Base-by-base conservation (phyloP, 2,113 vertebrate species). In the Vombatus ursinus region DNA sequence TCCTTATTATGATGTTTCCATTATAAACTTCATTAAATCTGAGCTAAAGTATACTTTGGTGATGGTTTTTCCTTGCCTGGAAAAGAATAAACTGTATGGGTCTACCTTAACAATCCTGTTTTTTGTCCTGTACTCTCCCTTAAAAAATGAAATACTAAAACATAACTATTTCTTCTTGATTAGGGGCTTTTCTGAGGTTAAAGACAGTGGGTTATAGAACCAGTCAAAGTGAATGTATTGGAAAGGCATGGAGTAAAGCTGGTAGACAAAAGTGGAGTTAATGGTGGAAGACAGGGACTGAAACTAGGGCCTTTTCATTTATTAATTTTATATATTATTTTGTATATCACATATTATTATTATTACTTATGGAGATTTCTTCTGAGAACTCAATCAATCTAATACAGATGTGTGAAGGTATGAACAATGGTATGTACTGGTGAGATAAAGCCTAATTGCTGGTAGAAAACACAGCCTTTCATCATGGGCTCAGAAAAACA, bases 331-430 rank as follows among this genome's bases (percentile, higher is more conserved):
- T 51, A 51, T 51, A 49, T 51, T 51, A 51, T 51, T 51, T 12
- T 51, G 11, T 51, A 51, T 51, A 49, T 49, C 48, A 49, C 12
- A 51, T 51, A 11, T 51, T 51, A 51, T 51, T 51, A 51, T 51
- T 51, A 51, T 51, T 51, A 49, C 12, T 51, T 51, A 51, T 50
- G n/a, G 52, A 96, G 57, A 90, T 92, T 93, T 92, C 90, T 61
- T 92, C 11, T 57, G 51, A 77, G 26, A 26, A 22, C 44, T 90
- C 90, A 92, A 77, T 92, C 90, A 96, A 93, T 97, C 93, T 68
- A 91, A 96, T 94, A 26, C 50, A 3, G 5, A 26, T 95, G n/a
- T 50, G 94, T 90, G 44, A 89, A 52, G 90, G 2, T 4, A 68
- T 37, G 57, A 68, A 68, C 57, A 68, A 10, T 68, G 57, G 28